Evolutionary conservation across 2,888 invertebrate species (phyloP).

Genomic region (Lepidochrysops patricia): DNA sequence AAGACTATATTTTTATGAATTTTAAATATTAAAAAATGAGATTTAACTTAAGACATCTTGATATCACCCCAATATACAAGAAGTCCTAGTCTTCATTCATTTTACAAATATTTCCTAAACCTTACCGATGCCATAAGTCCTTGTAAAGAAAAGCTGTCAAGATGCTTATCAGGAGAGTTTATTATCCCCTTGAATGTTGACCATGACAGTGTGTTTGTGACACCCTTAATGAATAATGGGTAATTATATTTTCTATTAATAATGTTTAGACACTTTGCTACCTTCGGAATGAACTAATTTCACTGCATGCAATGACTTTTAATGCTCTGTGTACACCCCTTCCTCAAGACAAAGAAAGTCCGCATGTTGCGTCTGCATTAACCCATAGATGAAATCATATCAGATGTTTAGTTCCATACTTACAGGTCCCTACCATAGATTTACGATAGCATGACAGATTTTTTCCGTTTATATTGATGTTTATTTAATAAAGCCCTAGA

Average conservation of each 20-base stretch:
- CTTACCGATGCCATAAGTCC: conserved; percentile 14
- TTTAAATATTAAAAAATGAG: not conserved
- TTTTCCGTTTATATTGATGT: not conserved
- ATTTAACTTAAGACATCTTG: not conserved
- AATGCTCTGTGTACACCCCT: conserved; percentile 52
- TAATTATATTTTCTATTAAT: conserved; percentile 70
- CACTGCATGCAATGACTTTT: conserved; percentile 49
- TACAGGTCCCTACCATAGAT: not conserved
- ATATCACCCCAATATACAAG: not conserved
- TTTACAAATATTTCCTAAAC: not conserved
- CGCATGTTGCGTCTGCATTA: conserved; percentile 49
- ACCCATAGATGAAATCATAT: conserved; percentile 18
- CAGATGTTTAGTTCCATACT: not conserved
- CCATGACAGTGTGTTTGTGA: conserved; percentile 64
- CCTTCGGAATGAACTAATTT: conserved; percentile 68
- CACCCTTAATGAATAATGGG: conserved; percentile 68
- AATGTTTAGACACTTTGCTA: conserved; percentile 60
- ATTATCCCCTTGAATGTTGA: conserved; percentile 51
- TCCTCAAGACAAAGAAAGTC: conserved; percentile 31
- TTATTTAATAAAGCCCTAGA: not conserved
- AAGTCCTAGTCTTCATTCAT: conserved; percentile 4
- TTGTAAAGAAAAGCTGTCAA: conserved; percentile 60
- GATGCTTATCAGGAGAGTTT: conserved; percentile 65
- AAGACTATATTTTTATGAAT: not conserved
- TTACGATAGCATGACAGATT: not conserved